Percentiles rank a stretch among this genome's conserved stretches.
Evolutionary conservation across 2,888 invertebrate species (phyloP).

Genomic region (Drosophila bunnanda): DNA sequence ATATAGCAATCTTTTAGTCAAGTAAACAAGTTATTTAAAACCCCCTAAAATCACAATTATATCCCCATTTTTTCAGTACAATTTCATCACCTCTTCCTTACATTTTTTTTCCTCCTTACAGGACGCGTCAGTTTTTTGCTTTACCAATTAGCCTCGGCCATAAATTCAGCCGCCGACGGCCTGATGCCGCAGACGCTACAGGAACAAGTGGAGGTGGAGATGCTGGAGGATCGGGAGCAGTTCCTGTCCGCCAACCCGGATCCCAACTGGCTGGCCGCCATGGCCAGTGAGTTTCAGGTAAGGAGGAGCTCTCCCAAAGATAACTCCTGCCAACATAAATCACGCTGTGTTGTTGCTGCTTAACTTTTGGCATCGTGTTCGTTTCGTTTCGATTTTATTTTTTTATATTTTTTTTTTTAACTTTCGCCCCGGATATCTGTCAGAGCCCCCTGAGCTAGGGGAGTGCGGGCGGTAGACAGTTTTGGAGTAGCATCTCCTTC

Average conservation of each 20-base stretch:
- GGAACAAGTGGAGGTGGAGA: slow-evolving; percentile 27
- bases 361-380: slow-evolving; percentile 44
- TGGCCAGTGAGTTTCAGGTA: slow-evolving; percentile 77
- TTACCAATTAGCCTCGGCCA: slow-evolving; percentile 75
- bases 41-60: not conserved
- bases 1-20: no score
- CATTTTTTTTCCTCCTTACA: slow-evolving; percentile 36
- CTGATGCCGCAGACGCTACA: slow-evolving; percentile 29
- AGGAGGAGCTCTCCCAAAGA: slow-evolving; percentile 36
- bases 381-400: slow-evolving; percentile 33
- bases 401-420: slow-evolving; percentile 57
- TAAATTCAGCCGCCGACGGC: slow-evolving; percentile 62
- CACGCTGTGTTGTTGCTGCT: slow-evolving; percentile 58
- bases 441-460: slow-evolving; percentile 47
- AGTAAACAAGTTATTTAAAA: not conserved
- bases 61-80: not conserved
- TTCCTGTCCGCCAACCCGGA: slow-evolving; percentile 49
- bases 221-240: slow-evolving; percentile 39
- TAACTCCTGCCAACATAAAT: slow-evolving; percentile 64
- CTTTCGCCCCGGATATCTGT: slow-evolving; percentile 63
- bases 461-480: not conserved
- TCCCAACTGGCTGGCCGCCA: slow-evolving; percentile 70
- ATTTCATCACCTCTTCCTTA: slow-evolving; percentile 39
- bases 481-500: slow-evolving; percentile 17
- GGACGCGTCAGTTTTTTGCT: slow-evolving; percentile 70